Percentiles rank a stretch among this genome's conserved stretches.
Conservation (phyloP, 2,797 vertebrate genomes). For the Loriculus beryllinus region DNA sequence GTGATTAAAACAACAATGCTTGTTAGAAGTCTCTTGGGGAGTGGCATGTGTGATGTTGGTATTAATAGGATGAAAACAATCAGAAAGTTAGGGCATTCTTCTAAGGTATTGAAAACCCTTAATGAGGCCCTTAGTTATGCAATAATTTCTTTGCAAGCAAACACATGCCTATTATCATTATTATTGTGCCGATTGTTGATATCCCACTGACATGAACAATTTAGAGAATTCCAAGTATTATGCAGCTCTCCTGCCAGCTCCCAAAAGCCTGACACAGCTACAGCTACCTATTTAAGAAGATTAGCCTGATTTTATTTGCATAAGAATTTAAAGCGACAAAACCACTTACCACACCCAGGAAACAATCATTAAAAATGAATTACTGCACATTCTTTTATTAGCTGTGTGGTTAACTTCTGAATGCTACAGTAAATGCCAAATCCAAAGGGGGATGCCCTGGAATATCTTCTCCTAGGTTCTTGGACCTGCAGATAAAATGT, state of each 20-base stretch:
- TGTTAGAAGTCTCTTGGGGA: neutral
- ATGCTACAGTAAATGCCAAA: conserved; percentile 12
- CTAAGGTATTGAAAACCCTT: conserved; percentile 37
- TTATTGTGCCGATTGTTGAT: conserved; percentile 48
- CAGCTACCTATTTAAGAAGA: conserved; percentile 86
- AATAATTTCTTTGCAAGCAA: conserved; percentile 58
- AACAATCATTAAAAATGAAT: conserved; percentile 67
- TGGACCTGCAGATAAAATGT: neutral
- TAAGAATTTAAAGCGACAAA: conserved; percentile 87
- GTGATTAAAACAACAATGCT: conserved; percentile 12
- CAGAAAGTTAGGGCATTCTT: conserved; percentile 43
- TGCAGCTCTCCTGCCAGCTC: conserved; percentile 79
- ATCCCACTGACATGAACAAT: conserved; percentile 83
- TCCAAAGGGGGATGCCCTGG: neutral
- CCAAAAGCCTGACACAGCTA: conserved; percentile 67
- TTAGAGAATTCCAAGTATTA: conserved; percentile 86
- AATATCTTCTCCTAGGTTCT: neutral
- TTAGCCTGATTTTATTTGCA: conserved; percentile 87
- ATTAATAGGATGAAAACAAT: conserved; percentile 51
- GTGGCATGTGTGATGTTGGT: conserved; percentile 35
- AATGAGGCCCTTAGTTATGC: conserved; percentile 58
- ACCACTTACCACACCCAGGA: conserved; percentile 65
- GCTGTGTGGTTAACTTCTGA: neutral
- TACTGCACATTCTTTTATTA: conserved; percentile 57
- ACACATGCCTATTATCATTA: conserved; percentile 24